Conservation (phyloP, 2,797 vertebrate genomes). For the Gallinago solitaria region DNA sequence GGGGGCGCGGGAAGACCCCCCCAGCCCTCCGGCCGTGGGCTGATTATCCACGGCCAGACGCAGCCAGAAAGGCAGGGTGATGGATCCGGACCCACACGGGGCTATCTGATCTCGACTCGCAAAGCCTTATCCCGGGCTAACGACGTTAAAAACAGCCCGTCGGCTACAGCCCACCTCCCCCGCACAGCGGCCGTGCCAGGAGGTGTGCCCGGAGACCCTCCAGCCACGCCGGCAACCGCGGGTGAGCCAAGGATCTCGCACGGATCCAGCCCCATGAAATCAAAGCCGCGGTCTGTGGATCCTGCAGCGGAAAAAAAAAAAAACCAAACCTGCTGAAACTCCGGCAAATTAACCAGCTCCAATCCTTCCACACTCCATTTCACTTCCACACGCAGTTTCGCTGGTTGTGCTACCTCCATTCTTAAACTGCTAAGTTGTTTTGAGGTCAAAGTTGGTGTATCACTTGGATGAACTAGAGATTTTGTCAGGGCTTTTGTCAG, state of each 20-base stretch:
- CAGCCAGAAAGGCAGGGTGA: background rate
- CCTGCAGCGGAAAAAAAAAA: background rate
- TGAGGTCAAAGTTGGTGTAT: background rate
- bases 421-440: background rate
- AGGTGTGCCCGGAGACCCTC: background rate
- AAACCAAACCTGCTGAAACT: background rate
- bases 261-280: background rate
- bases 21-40: background rate
- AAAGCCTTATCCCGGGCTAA: background rate
- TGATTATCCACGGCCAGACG: background rate
- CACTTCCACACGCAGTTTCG: background rate
- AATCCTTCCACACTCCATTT: background rate
- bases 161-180: background rate
- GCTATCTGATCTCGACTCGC: background rate
- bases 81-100: fast-evolving
- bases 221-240: fast-evolving
- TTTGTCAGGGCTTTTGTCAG: slow-evolving; percentile 25
- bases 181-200: fast-evolving
- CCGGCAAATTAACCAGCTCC: background rate
- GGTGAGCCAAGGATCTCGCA: background rate
- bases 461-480: background rate
- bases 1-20: background rate
- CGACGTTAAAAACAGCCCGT: background rate
- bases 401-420: background rate
- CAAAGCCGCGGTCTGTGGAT: background rate